Conservation (phyloP, 2,113 vertebrate species). For the Oreotrochilus melanogaster region DNA sequence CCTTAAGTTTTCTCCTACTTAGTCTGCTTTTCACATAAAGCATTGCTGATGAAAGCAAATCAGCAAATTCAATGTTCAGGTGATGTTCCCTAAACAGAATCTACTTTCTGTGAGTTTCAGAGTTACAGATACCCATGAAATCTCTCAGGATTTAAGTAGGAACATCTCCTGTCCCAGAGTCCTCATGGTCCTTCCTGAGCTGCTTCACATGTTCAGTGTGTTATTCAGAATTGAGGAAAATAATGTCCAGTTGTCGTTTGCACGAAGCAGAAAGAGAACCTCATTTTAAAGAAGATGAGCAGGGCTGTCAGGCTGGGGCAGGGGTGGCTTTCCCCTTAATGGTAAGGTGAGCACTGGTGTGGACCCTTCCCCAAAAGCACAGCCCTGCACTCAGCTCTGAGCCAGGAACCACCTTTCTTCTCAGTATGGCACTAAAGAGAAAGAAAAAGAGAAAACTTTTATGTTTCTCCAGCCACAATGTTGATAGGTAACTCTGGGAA, state of each 20-base stretch:
- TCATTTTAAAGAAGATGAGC: not conserved
- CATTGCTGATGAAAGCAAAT: not conserved
- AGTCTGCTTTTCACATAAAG: not conserved
- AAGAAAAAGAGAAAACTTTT: not conserved
- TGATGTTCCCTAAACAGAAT: not conserved
- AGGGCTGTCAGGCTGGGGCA: fast-evolving
- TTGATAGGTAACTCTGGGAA: not conserved
- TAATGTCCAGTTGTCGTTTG: not conserved
- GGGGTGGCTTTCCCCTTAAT: not conserved
- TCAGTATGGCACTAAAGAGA: not conserved
- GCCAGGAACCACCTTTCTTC: not conserved
- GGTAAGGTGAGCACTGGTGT: fast-evolving
- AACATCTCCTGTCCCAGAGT: not conserved
- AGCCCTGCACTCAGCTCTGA: not conserved
- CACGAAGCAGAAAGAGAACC: not conserved
- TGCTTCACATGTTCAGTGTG: not conserved
- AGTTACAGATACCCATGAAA: not conserved
- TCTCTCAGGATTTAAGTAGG: not conserved
- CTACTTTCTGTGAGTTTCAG: not conserved
- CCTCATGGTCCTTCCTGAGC: not conserved
- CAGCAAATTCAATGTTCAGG: not conserved
- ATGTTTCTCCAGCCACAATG: not conserved
- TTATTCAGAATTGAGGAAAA: not conserved
- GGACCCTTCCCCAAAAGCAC: fast-evolving
- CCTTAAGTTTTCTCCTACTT: not conserved